Percentiles rank a stretch among this genome's conserved stretches.
These are phyloP conservation scores for Philereme transversata DNA, from an alignment of 2,888 invertebrate genomes.

Conservation along the genomic window DNA sequence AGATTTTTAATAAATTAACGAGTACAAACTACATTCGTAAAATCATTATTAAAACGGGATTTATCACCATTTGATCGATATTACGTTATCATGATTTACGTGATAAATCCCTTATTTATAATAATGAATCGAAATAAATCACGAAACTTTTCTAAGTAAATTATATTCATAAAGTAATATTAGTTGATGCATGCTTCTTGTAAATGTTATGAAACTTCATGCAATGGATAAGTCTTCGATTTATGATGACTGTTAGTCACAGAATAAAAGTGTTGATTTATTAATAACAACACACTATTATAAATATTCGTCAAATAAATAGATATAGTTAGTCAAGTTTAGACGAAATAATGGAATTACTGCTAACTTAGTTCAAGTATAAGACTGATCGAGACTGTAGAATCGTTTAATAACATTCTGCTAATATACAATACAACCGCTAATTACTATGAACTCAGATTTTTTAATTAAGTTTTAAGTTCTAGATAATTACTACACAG, in stretches of 20 bases:
- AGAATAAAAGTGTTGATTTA: slow-evolving; percentile 8
- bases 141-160: neutral
- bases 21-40: neutral
- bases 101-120: neutral
- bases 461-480: slow-evolving; percentile 25
- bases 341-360: slow-evolving; percentile 1
- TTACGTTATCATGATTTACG: too few relatives aligned
- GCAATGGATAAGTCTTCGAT: slow-evolving; percentile 17
- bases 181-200: slow-evolving; percentile 26
- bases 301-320: slow-evolving; percentile 13
- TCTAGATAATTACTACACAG: slow-evolving; percentile 28
- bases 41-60: too few relatives aligned
- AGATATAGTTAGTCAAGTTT: slow-evolving; percentile 18
- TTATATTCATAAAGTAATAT: slow-evolving; percentile 14
- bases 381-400: neutral
- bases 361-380: neutral
- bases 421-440: slow-evolving; percentile 25
- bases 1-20: slow-evolving; percentile 20
- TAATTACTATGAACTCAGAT: slow-evolving; percentile 16
- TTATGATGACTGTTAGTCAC: slow-evolving; percentile 26
- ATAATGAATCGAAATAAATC: neutral
- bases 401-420: slow-evolving; percentile 8
- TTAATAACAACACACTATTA: slow-evolving; percentile 13
- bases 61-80: too few relatives aligned
- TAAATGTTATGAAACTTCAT: slow-evolving; percentile 25